Conservation (phyloP, 2,888 invertebrate species). For the Salticus scenicus region DNA sequence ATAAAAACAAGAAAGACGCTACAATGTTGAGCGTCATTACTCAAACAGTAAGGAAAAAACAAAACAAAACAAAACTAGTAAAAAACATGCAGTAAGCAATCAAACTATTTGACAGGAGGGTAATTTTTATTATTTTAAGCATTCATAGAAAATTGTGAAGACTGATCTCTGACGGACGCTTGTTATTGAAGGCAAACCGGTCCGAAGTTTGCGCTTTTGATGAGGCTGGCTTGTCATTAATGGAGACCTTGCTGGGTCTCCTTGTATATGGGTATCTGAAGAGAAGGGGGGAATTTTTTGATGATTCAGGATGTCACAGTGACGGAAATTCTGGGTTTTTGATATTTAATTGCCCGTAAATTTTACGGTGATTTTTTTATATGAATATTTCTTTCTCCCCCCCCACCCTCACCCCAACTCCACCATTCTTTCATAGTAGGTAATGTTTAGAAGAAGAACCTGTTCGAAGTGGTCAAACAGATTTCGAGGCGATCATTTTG, state of each 20-base stretch:
- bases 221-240: neutral
- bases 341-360: too few species aligned
- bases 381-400: too few species aligned
- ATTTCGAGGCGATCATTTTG: too few species aligned
- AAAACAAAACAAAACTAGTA: neutral
- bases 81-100: neutral
- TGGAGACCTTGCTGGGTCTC: slow-evolving; percentile 19
- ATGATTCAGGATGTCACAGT: neutral
- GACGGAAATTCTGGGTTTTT: neutral
- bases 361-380: too few species aligned
- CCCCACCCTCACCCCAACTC: too few species aligned
- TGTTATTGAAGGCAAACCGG: slow-evolving; percentile 58
- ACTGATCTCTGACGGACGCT: slow-evolving; percentile 43
- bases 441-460: too few species aligned
- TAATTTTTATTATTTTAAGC: slow-evolving; percentile 61
- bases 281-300: neutral
- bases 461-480: too few species aligned
- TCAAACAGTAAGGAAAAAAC: slow-evolving; percentile 20
- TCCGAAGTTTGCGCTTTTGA: slow-evolving; percentile 10
- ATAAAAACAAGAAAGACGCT: neutral
- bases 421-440: too few species aligned
- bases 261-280: slow-evolving; percentile 15
- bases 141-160: slow-evolving; percentile 5
- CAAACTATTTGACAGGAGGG: slow-evolving; percentile 45
- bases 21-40: slow-evolving; percentile 48